Conservation (phyloP, 2,797 vertebrate genomes). For the Leuciscus waleckii region DNA sequence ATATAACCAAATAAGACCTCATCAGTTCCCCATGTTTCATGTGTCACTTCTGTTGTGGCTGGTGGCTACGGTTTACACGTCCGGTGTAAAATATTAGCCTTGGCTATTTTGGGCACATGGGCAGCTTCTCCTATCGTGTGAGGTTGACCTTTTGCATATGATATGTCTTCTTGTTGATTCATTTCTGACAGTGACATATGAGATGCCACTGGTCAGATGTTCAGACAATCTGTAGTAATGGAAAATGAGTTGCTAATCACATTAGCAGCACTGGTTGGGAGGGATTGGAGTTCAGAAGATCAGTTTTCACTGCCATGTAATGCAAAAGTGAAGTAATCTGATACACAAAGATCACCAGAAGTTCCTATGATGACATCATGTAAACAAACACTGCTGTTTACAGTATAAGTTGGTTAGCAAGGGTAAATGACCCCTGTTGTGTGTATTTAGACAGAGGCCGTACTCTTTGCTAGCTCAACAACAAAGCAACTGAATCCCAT, state of each 20-base stretch:
- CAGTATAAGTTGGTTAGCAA: background rate
- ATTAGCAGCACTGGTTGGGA: background rate
- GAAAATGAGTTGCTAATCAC: slow-evolving; percentile 34
- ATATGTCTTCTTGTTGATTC: slow-evolving; percentile 38
- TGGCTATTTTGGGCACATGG: slow-evolving; percentile 54
- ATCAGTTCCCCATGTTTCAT: background rate
- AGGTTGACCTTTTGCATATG: slow-evolving; percentile 32
- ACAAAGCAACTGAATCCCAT: background rate
- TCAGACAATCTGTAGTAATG: slow-evolving; percentile 24
- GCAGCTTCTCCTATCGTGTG: background rate
- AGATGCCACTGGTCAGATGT: slow-evolving; percentile 1
- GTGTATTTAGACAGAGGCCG: slow-evolving; percentile 10
- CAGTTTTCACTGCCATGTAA: slow-evolving; percentile 4
- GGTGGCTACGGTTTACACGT: background rate
- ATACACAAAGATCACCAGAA: slow-evolving; percentile 21
- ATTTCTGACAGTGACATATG: slow-evolving; percentile 41
- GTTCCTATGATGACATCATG: slow-evolving; percentile 1
- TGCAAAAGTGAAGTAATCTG: slow-evolving; percentile 15
- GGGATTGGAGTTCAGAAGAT: slow-evolving; percentile 3
- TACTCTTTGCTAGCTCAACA: background rate
- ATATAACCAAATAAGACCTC: background rate
- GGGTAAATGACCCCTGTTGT: slow-evolving; percentile 35
- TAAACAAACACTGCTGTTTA: slow-evolving; percentile 41
- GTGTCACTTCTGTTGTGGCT: slow-evolving; percentile 17
- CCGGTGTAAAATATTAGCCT: slow-evolving; percentile 40